A percentile compares a stretch with the other conserved stretches of the same genome.
Evolutionary conservation across 2,797 vertebrate species (phyloP).

Genomic region (Serranus cabrilla): DNA sequence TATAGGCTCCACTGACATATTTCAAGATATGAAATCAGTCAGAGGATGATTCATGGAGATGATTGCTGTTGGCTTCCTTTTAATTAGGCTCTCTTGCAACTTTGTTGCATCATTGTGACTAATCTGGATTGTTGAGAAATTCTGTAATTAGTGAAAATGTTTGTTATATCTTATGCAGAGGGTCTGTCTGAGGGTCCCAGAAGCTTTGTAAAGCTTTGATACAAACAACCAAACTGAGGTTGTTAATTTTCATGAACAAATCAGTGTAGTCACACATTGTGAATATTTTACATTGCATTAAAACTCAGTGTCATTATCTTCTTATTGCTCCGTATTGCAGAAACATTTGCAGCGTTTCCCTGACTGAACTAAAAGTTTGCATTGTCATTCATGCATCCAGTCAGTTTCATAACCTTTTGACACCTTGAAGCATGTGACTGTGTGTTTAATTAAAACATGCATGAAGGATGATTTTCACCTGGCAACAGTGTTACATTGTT

Average conservation of each 20-base stretch:
- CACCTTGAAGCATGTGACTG: neutral
- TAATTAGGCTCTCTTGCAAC: slow-evolving; percentile 80
- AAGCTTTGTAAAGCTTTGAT: slow-evolving; percentile 70
- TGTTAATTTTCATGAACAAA: slow-evolving; percentile 66
- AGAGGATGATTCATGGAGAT: slow-evolving; percentile 54
- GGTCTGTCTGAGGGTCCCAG: slow-evolving; percentile 60
- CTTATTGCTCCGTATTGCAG: slow-evolving; percentile 52
- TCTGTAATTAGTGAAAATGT: slow-evolving; percentile 77
- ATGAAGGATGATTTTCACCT: slow-evolving; percentile 12
- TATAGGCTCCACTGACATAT: slow-evolving; percentile 46
- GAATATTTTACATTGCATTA: slow-evolving; percentile 69
- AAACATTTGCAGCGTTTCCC: slow-evolving; percentile 20
- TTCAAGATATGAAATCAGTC: slow-evolving; percentile 71
- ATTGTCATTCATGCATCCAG: neutral
- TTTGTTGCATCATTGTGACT: slow-evolving; percentile 78
- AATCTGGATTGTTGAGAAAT: slow-evolving; percentile 75
- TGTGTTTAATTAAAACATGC: slow-evolving; percentile 15
- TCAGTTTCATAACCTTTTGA: slow-evolving; percentile 37
- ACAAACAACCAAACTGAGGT: slow-evolving; percentile 59
- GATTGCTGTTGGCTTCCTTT: slow-evolving; percentile 70
- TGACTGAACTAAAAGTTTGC: slow-evolving; percentile 33
- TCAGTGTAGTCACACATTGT: slow-evolving; percentile 58
- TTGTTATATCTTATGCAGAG: slow-evolving; percentile 59
- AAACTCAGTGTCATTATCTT: slow-evolving; percentile 39
- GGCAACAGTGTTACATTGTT: slow-evolving; percentile 37